phyloP scores from a whole-genome alignment of 2,113 vertebrate genomes.

The Australoheros scitulus region DNA sequence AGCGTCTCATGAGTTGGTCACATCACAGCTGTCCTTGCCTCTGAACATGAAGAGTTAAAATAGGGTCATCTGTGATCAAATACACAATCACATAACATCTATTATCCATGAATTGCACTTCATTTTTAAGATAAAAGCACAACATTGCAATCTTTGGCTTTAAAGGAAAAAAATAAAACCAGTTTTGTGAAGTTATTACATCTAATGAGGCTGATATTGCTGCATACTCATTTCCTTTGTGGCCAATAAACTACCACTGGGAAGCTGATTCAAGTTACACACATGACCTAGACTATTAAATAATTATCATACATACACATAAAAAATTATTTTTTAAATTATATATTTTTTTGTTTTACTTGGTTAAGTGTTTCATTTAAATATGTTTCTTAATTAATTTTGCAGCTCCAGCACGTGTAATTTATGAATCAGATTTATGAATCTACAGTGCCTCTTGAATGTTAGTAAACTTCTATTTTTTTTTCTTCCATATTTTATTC shows the following conservation, averaged over 20 bases:
- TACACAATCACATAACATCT: neutral
- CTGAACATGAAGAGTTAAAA: conserved; percentile 2
- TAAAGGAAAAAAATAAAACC: neutral
- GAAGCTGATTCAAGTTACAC: neutral
- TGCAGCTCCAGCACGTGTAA: neutral
- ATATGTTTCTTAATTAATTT: neutral
- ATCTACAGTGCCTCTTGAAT: neutral
- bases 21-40: conserved; percentile 30
- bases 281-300: neutral
- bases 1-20: conserved; percentile 66
- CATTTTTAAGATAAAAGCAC: neutral
- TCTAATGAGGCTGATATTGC: neutral
- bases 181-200: conserved; percentile 11
- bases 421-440: neutral
- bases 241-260: neutral
- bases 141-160: neutral
- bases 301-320: neutral
- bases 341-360: neutral
- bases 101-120: neutral
- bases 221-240: neutral
- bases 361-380: neutral
- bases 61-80: neutral
- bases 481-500: neutral
- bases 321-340: neutral
- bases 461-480: neutral